Base-by-base conservation (phyloP, 2,888 invertebrate genomes). In the Euphydryas editha region DNA sequence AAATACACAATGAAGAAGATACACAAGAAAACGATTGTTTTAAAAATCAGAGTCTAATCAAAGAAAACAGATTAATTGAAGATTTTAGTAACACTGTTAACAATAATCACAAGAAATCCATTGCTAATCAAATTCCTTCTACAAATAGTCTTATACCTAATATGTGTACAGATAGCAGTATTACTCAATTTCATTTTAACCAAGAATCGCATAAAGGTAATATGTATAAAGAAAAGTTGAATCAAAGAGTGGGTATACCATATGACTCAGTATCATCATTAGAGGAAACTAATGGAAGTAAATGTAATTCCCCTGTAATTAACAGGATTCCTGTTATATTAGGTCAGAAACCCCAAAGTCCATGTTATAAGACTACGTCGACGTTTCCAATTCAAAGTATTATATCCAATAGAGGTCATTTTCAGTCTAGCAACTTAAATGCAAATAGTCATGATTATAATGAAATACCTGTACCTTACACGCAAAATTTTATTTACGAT, bases 341-440 rank as follows among this genome's bases (percentile, higher is more conserved):
- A 20, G 18, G 18, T 13, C 36, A 11, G 17, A 58, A 44, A 54
- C 13, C 42, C 36, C 20, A 54, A 30, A 7, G n/a, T 2, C 3
- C 20, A 11, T 17, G 55, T 20, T 18, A 44, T 20, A 18, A 30
- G 15, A n/a, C 24, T 6, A 36, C n/a, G 46, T 21, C 54, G 46
- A 21, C n/a, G 3, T 36, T 37, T 62, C 30, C 39, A 15, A 20
- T 55, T 37, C 58, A 30, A 47, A 58, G 17, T 17, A 17, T 36
- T n/a, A 21, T 17, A 49, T 24, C 62, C n/a, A 56, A 36, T 57
- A 30, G 17, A 11, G 10, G n/a, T 21, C 11, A 17, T 47, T 47
- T 24, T 36, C 11, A 36, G 4, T 13, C 18, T 62, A 24, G 30
- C 11, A 18, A 44, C 18, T 24, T 51, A n/a, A n/a, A 5, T 15